These are phyloP conservation scores for Patiria miniata DNA, from an alignment of 35 echinoderm and acorn worm genomes.

Conservation along the genomic window DNA sequence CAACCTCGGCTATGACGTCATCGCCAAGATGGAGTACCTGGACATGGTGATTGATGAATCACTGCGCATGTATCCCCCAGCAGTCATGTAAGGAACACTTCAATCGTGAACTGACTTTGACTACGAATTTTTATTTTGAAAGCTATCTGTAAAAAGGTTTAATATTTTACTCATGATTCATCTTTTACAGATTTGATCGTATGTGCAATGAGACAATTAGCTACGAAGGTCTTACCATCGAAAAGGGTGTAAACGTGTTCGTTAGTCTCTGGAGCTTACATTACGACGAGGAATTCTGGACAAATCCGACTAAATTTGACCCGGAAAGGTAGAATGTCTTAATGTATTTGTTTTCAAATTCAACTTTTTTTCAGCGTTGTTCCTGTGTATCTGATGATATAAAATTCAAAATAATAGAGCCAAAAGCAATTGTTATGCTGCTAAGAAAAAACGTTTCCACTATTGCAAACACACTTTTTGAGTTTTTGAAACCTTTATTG, in stretches of 20 bases:
- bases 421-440: too few species aligned
- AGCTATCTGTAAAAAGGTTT: too few species aligned
- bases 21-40: constrained; percentile 81
- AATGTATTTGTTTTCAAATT: neutral
- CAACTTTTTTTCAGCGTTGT: neutral
- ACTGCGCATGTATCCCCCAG: constrained; percentile 66
- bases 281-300: too few species aligned
- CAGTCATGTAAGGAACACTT: constrained; percentile 47
- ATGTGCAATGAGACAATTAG: neutral
- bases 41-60: constrained; percentile 71
- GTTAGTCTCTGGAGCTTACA: neutral
- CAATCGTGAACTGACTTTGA: neutral
- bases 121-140: too few species aligned
- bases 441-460: too few species aligned
- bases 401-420: too few species aligned
- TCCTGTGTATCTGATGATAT: too few species aligned
- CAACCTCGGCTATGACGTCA: constrained; percentile 49
- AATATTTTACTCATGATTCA: too few species aligned
- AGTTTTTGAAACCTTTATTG: neutral
- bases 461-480: too few species aligned
- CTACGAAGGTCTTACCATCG: neutral
- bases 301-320: neutral
- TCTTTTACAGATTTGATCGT: neutral
- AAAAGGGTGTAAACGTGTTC: neutral
- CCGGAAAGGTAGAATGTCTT: neutral